Evolutionary conservation across 2,113 vertebrate species (phyloP).

Genomic region (Equus przewalskii): DNA sequence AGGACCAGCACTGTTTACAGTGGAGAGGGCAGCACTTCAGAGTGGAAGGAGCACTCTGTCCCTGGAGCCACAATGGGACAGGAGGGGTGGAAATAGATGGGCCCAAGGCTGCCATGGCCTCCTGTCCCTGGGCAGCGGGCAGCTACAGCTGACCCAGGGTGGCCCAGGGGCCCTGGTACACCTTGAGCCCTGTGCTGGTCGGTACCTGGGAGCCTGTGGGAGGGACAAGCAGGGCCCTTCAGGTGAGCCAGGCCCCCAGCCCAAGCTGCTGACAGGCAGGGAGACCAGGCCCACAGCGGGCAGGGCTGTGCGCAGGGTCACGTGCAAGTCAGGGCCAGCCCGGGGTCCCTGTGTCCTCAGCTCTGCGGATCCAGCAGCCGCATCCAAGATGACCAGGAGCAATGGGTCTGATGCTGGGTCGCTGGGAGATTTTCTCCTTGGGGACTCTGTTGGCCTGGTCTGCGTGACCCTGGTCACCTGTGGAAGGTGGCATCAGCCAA

Average conservation of each 20-base stretch:
- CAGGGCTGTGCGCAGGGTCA: background rate
- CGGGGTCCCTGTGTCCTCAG: too few species aligned
- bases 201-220: background rate
- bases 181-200: background rate
- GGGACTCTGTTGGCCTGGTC: background rate
- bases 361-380: background rate
- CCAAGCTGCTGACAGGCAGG: background rate
- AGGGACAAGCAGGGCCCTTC: background rate
- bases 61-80: background rate
- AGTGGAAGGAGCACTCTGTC: background rate
- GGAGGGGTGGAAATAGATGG: background rate
- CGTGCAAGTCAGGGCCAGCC: background rate
- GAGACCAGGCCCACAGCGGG: background rate
- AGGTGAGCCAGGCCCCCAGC: background rate
- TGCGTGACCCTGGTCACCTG: background rate
- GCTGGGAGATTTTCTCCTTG: background rate
- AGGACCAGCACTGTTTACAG: background rate
- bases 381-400: background rate
- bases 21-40: background rate
- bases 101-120: background rate
- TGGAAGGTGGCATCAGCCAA: background rate
- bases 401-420: accelerated
- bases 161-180: background rate
- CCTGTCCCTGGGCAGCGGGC: background rate
- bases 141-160: background rate